Conservation (phyloP, 2,113 vertebrate species). For the Ailurus styani region DNA sequence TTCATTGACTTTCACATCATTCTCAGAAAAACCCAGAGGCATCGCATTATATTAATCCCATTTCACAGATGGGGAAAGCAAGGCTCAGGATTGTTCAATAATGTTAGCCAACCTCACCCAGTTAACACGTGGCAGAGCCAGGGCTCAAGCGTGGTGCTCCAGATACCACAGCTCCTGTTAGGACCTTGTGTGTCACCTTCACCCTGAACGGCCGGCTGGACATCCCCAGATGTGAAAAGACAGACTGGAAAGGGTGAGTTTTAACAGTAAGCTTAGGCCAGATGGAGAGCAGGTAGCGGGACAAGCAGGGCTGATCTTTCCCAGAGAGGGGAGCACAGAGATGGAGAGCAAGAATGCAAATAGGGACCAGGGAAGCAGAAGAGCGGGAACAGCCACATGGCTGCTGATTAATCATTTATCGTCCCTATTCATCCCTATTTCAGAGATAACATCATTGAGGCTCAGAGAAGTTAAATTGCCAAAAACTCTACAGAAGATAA, state of each 20-base stretch:
- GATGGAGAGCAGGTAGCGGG: background rate
- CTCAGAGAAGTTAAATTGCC: background rate
- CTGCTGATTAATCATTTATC: background rate
- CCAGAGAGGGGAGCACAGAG: background rate
- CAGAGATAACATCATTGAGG: background rate
- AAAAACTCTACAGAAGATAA: background rate
- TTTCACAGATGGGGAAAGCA: background rate
- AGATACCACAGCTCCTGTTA: background rate
- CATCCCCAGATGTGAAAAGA: background rate
- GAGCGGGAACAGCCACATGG: background rate
- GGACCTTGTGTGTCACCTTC: background rate
- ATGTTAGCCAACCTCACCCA: background rate
- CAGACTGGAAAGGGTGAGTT: background rate
- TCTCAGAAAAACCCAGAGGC: background rate
- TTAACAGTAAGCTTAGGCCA: background rate
- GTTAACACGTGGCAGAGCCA: background rate
- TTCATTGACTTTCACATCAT: background rate
- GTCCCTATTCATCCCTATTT: background rate
- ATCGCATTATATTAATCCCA: background rate
- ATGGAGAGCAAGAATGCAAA: background rate
- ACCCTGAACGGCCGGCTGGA: background rate
- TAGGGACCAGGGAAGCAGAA: rapidly evolving
- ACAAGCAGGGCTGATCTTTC: too few species aligned
- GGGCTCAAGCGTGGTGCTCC: background rate
- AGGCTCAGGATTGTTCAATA: background rate